Percentiles rank a stretch among this genome's conserved stretches.
These are phyloP conservation scores for Protaetia brevitarsis DNA, from an alignment of 1,140 invertebrate genomes.

Conservation along the genomic window DNA sequence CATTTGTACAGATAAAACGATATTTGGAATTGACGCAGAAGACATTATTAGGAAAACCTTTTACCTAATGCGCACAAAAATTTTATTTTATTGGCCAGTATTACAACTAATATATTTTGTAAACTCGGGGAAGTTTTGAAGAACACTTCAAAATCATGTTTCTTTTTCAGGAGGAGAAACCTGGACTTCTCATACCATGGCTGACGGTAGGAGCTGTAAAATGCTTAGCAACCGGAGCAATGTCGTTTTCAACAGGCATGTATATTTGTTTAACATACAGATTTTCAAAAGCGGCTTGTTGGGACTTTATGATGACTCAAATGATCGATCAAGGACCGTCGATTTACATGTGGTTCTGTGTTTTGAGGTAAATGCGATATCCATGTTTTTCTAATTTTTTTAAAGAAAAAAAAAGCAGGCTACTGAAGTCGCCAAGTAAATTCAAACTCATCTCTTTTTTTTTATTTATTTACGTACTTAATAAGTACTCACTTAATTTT, in stretches of 20 bases:
- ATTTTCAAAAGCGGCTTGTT: conserved; percentile 20
- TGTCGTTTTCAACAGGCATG: conserved; percentile 17
- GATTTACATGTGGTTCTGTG: conserved; percentile 24
- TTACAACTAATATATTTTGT: too few relatives aligned
- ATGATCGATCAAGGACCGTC: conserved; percentile 21
- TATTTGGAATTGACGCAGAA: too few relatives aligned
- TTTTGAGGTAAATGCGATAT: conserved; percentile 21
- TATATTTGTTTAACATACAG: conserved; percentile 21
- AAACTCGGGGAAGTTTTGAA: too few relatives aligned
- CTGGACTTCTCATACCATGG: conserved; percentile 22
- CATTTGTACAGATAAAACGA: too few relatives aligned
- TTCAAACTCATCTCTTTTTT: too few relatives aligned
- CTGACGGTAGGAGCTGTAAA: conserved; percentile 22
- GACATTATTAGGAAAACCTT: too few relatives aligned
- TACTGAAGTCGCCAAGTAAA: too few relatives aligned
- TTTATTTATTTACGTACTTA: too few relatives aligned
- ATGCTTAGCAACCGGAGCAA: conserved; percentile 18
- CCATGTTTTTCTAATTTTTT: neutral
- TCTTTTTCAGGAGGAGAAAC: conserved; percentile 23
- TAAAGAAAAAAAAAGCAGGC: too few relatives aligned
- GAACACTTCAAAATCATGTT: neutral
- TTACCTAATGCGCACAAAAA: too few relatives aligned
- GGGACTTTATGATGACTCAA: conserved; percentile 23
- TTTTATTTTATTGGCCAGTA: too few relatives aligned
- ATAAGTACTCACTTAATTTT: too few relatives aligned